Evolutionary conservation across 2,113 vertebrate genomes (phyloP), one percentile per base, ranked within the genome.

Genomic region (Larimichthys crocea): DNA sequence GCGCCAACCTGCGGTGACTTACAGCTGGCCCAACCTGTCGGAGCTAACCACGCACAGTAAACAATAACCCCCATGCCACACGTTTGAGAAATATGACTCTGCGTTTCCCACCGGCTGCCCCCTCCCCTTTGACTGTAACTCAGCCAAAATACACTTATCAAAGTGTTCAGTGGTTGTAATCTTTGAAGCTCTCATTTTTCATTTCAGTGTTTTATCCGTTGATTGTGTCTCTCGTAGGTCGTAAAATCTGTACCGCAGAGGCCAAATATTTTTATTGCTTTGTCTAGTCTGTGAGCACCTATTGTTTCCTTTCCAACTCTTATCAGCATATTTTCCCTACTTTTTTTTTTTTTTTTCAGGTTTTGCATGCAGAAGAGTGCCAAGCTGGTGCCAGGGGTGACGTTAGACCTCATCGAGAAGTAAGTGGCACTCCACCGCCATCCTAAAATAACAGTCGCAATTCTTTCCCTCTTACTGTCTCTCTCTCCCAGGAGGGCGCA

Each of bases 331-430:
- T 73, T 57, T 50, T 50, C 15, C 6, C 29, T 71, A 1, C 86
- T 29, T 89, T 4, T 70, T 26, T 35, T 31, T 31, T 29, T 31
- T 31, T 31, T 74, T 59, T 68, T 62, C 94, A 99, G 98, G 98
- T 99, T 99, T 90, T 99, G 98, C 86, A 99, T 99, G 97, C 98
- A 99, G 96, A 99, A 98, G 91, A 99, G 98, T 80, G 97, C 98
- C 81, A 97, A 96, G 80, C 90, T 99, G 95, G 98, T 99, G 91
- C 98, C 98, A 17, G 98, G 98, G 86, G 98, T 99, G 93, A 99
- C 97, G 0, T 93, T 99, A 95, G 98, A 99, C 94, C 95, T 99
- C 82, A 99, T 99, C 79, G 98, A 99, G 90, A 99, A 99, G 98
- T 99, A 96, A 96, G 97, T 91, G 55, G 35, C 70, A 55, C 84